Percentiles rank a stretch among this genome's conserved stretches.
Evolutionary conservation across 2,888 invertebrate genomes (phyloP).

Genomic region (Dryobota labecula): DNA sequence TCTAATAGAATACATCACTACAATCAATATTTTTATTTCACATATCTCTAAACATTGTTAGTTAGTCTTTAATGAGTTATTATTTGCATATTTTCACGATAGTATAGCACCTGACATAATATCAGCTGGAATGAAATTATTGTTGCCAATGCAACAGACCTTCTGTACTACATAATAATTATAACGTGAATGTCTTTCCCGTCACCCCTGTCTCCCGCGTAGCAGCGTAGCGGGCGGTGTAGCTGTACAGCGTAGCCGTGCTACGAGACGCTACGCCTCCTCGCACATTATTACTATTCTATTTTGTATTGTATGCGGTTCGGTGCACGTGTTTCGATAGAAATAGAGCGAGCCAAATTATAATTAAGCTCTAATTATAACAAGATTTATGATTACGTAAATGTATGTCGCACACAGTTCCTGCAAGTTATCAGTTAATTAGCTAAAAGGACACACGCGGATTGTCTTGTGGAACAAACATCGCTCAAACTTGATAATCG

Average conservation of each 20-base stretch:
- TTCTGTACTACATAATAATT: too few species aligned
- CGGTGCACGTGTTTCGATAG: background rate
- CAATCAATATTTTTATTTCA: background rate
- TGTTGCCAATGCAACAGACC: background rate
- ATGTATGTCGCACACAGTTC: background rate
- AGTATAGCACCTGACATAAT: background rate
- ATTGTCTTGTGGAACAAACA: background rate
- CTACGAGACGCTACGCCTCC: slow-evolving; percentile 27
- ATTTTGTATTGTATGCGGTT: background rate
- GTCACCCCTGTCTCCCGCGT: background rate
- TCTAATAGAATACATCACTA: background rate
- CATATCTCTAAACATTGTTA: too few species aligned
- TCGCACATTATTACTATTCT: background rate
- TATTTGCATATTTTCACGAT: too few species aligned
- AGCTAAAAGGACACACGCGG: background rate
- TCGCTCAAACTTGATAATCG: background rate
- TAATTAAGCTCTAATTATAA: background rate
- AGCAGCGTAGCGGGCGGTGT: slow-evolving; percentile 30
- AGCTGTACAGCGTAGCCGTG: slow-evolving; percentile 32
- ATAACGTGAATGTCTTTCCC: too few species aligned
- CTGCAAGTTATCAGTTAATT: background rate
- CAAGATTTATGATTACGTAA: background rate
- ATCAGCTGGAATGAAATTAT: background rate
- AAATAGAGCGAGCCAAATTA: background rate
- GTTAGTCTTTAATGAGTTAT: too few species aligned